Evolutionary conservation across 2,888 invertebrate species (phyloP), one percentile per base, ranked within the genome.

Genomic region (Oscheius sp.): DNA sequence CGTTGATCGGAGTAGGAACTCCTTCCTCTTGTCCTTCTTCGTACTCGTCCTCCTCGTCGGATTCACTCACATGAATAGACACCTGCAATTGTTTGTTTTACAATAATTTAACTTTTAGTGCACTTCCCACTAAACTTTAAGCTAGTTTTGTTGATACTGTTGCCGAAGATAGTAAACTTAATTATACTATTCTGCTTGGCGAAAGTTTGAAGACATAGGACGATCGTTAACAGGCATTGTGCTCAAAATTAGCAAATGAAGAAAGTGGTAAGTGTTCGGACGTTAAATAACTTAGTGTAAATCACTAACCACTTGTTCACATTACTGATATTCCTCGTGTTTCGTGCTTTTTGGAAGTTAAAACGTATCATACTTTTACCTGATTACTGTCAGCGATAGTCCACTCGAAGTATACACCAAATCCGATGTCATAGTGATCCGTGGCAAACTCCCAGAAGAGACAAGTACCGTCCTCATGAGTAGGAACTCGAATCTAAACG

Each of bases 371-470:
- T 21, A 35, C 13, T 51, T 62, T 10, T 42, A 74, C 95, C 1
- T 95, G 93, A 89, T 94, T 95, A 73, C 86, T 90, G 4, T 90
- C 90, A 2, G 90, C 88, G 57, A 90, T 87, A 70, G 94, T 94
- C 96, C 97, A 99, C 91, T 99, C 99, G 90, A 99, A 99, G 90
- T 94, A 96, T 65, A 99, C 93, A 0, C 99, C 99, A 90, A 99
- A 99, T 90, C 88, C 89, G 53, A 99, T 94, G 90, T 99, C 99
- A 89, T 96, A 99, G 89, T 93, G 93, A 90, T 99, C 99, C 0
- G 99, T 98, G 13, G 97, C 96, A 90, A 99, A 99, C 91, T 99
- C 99, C 98, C 98, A 99, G 91, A 96, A 98, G 53, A 99, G 92
- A 86, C 95, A 94, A 1, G 94, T 93, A 0, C 98, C 98, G 86